Base-by-base conservation (phyloP, 2,888 invertebrate genomes). In the Napeogenes sylphis region DNA sequence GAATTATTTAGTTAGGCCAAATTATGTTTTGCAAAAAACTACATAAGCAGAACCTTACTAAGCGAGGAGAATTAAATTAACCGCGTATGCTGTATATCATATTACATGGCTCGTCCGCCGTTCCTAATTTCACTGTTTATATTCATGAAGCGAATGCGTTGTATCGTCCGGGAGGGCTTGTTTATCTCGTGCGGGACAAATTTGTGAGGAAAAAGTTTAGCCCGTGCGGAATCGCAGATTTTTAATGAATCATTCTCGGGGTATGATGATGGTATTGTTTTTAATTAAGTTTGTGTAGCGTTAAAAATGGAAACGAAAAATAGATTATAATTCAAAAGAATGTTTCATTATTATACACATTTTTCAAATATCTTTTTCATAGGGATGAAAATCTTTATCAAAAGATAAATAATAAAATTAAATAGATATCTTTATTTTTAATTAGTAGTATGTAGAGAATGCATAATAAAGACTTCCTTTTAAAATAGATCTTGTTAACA, bases 121-220 rank as follows among this genome's bases (percentile, higher is more conserved):
- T 55, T 73, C 80, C 82, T 89, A 89, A 89, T 89, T 87, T 78
- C 77, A 84, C 86, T 84, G 87, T 89, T 89, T 87, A 87, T 87
- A 89, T 90, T 88, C 89, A 89, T 87, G 80, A 78, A 81, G 77
- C 75, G 75, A 65, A 70, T 77, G 72, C 78, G 79, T 73, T 76
- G 78, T 80, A 77, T 77, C 77, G 82, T 75, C 76, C 75, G 68
- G 71, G 71, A 64, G 75, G 79, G 76, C 80, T 81, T 84, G 82
- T 85, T 87, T 86, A 87, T 87, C 82, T 82, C 82, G 76, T 74
- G 73, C 72, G 76, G 79, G 81, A 84, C 81, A 81, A 83, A 83
- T 84, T 85, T 82, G 80, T 75, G 74, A 74, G 69, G 74, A 75
- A 80, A 83, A 84, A 85, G 77, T 85, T 83, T 71, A 70, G 75